phyloP scores from a whole-genome alignment of 2,797 vertebrate genomes.

The Chlorospingus semifuscus region DNA sequence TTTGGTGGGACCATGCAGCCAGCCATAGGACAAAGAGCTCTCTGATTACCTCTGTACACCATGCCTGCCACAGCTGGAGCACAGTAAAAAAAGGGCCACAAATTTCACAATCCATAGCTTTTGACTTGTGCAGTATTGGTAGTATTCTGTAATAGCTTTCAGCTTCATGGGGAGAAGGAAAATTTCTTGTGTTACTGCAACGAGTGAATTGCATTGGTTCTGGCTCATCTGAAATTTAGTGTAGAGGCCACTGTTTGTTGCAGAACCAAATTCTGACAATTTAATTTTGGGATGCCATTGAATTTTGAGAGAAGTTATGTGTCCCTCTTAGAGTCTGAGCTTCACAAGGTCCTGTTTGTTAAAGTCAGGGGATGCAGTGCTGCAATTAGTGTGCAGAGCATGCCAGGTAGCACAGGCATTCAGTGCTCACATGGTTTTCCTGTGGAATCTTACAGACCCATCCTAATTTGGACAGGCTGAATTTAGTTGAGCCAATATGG shows the following conservation, averaged over 20 bases:
- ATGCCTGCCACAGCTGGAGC: neutral
- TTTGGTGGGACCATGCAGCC: rapidly evolving
- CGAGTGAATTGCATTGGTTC: neutral
- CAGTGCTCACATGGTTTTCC: neutral
- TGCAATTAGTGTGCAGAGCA: neutral
- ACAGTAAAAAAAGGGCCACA: neutral
- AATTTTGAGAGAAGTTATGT: neutral
- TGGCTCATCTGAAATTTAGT: neutral
- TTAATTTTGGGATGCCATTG: neutral
- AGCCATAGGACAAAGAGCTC: rapidly evolving
- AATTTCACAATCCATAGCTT: neutral
- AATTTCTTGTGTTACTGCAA: neutral
- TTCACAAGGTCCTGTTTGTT: neutral
- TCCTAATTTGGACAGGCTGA: neutral
- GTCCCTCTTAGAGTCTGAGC: neutral
- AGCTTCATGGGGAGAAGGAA: neutral
- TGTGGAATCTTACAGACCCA: neutral
- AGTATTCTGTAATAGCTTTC: neutral
- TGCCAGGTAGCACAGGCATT: neutral
- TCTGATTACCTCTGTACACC: neutral
- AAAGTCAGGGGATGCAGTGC: neutral
- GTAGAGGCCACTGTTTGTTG: neutral
- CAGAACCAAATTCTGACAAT: neutral
- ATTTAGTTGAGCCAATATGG: neutral
- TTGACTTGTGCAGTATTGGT: neutral